phyloP scores from a whole-genome alignment of 2,888 invertebrate genomes.

The Eumerus sabulonum region DNA sequence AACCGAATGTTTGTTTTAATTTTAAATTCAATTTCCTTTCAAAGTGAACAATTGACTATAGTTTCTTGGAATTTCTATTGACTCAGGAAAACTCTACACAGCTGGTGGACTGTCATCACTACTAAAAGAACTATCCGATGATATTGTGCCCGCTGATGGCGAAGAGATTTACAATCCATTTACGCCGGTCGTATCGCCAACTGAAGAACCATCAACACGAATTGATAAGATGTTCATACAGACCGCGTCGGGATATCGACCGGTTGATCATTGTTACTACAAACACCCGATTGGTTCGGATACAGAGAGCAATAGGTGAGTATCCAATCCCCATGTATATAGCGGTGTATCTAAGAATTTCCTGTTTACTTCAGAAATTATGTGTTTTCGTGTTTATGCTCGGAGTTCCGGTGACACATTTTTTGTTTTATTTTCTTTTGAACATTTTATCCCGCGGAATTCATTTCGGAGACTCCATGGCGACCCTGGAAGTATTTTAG shows the following conservation, averaged over 20 bases:
- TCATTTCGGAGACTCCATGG: neutral
- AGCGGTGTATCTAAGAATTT: too few species aligned
- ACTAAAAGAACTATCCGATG: slow-evolving; percentile 78
- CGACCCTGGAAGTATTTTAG: neutral
- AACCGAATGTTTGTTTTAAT: neutral
- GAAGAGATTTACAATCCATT: slow-evolving; percentile 80
- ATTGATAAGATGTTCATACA: slow-evolving; percentile 79
- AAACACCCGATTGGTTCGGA: slow-evolving; percentile 76
- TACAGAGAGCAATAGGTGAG: slow-evolving; percentile 71
- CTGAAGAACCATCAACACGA: slow-evolving; percentile 77
- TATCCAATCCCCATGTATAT: neutral
- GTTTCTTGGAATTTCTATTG: neutral
- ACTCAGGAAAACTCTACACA: slow-evolving; percentile 77
- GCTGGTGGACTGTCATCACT: slow-evolving; percentile 78
- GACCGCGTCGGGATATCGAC: slow-evolving; percentile 79
- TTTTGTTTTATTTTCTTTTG: slow-evolving; percentile 10
- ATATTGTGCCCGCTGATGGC: slow-evolving; percentile 78
- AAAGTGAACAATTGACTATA: neutral
- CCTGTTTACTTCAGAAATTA: too few species aligned
- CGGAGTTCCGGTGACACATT: slow-evolving; percentile 25
- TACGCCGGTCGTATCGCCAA: slow-evolving; percentile 79
- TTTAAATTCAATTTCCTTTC: neutral
- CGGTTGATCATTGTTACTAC: slow-evolving; percentile 78
- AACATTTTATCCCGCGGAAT: slow-evolving; percentile 4
- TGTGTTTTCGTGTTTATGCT: neutral